phyloP scores from a whole-genome alignment of 2,797 vertebrate species.

The Todus mexicanus region DNA sequence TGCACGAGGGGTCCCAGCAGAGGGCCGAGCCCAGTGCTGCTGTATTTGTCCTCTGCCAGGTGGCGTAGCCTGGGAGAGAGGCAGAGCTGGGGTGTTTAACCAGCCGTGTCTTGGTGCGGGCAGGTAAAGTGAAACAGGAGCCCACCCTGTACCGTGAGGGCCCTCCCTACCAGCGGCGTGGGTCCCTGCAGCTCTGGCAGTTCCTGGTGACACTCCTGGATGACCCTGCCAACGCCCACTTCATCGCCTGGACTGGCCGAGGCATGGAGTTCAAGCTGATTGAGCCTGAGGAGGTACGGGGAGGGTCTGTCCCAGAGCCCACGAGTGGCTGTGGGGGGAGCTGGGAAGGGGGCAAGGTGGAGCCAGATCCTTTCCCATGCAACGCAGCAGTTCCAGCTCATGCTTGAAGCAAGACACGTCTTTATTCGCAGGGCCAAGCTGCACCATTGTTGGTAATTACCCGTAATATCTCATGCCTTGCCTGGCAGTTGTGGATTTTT shows the following conservation, averaged over 20 bases:
- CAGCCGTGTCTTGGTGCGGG: background rate
- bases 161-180: slow-evolving; percentile 90
- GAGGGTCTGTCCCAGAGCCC: background rate
- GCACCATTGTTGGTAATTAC: slow-evolving; percentile 71
- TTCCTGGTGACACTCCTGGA: slow-evolving; percentile 93
- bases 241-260: slow-evolving; percentile 95
- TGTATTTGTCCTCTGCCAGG: rapidly evolving
- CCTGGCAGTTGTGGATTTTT: slow-evolving; percentile 66
- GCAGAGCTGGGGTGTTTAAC: background rate
- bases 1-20: rapidly evolving
- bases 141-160: slow-evolving; percentile 87
- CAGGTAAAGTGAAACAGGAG: slow-evolving; percentile 81
- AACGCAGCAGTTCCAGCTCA: rapidly evolving
- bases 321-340: rapidly evolving
- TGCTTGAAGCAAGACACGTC: rapidly evolving
- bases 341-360: background rate
- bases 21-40: rapidly evolving
- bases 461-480: slow-evolving; percentile 63
- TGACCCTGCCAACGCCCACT: slow-evolving; percentile 92
- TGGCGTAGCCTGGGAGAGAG: background rate
- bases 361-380: rapidly evolving
- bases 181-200: slow-evolving; percentile 96
- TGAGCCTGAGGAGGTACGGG: slow-evolving; percentile 89
- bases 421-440: slow-evolving; percentile 5
- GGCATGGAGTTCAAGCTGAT: slow-evolving; percentile 99